Conservation (phyloP, 2,797 vertebrate species). For the Ataeniobius toweri region DNA sequence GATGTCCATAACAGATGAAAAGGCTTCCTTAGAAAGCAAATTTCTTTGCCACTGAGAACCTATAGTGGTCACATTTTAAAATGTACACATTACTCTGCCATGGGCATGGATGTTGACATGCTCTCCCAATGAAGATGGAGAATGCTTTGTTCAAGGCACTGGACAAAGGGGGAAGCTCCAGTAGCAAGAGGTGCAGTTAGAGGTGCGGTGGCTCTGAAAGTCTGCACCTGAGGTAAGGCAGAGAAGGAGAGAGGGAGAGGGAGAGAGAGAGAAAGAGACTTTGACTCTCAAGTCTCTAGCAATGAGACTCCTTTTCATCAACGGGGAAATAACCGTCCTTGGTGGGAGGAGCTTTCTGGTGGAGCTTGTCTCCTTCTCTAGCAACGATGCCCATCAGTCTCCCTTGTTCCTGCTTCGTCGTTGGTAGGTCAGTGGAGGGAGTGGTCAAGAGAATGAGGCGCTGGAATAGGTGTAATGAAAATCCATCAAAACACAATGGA, state of each 20-base stretch:
- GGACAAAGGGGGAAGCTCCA: slow-evolving; percentile 34
- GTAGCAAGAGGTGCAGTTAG: slow-evolving; percentile 41
- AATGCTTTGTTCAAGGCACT: slow-evolving; percentile 32
- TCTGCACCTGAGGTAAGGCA: slow-evolving; percentile 64
- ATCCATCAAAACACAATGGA: neutral
- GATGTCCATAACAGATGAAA: slow-evolving; percentile 58
- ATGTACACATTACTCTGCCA: slow-evolving; percentile 42
- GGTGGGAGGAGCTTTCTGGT: slow-evolving; percentile 60
- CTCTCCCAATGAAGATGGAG: slow-evolving; percentile 16
- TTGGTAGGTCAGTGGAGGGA: slow-evolving; percentile 76
- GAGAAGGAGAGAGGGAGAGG: slow-evolving; percentile 15
- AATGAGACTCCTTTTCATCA: slow-evolving; percentile 78
- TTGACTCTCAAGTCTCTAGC: slow-evolving; percentile 57
- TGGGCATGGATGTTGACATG: slow-evolving; percentile 28
- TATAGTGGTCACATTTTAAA: slow-evolving; percentile 49
- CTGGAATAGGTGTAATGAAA: slow-evolving; percentile 41
- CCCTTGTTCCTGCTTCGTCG: slow-evolving; percentile 73
- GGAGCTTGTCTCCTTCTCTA: slow-evolving; percentile 62
- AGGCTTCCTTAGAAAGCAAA: slow-evolving; percentile 82
- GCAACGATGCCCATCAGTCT: slow-evolving; percentile 69
- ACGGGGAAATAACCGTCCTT: slow-evolving; percentile 78
- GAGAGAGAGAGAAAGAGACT: slow-evolving; percentile 10
- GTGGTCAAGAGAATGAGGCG: slow-evolving; percentile 70
- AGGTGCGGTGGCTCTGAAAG: slow-evolving; percentile 27
- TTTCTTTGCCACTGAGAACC: slow-evolving; percentile 54